Evolutionary conservation across 2,888 invertebrate genomes (phyloP), one percentile per base, ranked within the genome.

Genomic region (Mesodorylaimus sp.): DNA sequence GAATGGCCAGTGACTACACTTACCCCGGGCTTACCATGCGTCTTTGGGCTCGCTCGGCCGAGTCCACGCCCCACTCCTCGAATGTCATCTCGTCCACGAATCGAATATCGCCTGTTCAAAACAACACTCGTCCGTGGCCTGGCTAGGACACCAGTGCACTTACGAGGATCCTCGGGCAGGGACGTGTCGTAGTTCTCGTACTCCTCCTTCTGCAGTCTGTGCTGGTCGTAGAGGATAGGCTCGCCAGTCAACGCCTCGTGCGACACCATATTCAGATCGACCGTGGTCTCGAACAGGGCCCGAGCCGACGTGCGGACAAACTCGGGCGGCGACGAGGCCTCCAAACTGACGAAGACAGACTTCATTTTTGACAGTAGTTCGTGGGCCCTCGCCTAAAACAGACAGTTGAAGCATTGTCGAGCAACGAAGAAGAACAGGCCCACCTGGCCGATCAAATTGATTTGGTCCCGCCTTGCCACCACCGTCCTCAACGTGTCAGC

Each of bases 11-110:
- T 19, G 10, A 13, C 10, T 21, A 21, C 21, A n/a, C 21, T 21
- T 19, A 39, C 21, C 7, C 21, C 21, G 21, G 10, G 7, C 23
- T 13, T 41, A 41, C 41, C 2, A 27, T 19, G 10, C 28, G n/a
- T 19, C 23, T 19, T 25, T 43, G 43, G 2, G 13, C 36, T 27
- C 42, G 19, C 10, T 13, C 7, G 23, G 43, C 49, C 2, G 49
- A 42, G 10, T 23, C 25, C 7, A 21, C 7, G 5, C 24, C 19
- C 49, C 49, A 49, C 24, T 49, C 29, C 2, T 32, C 25, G 2
- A 27, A 2, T 2, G 49, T 49, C 26, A 49, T 26, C 21, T 49
- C 49, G 21, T 49, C 49, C 16, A 19, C 24, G 28, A 41, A 39
- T 5, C 10, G 3, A 13, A 26, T 26, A 27, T 48, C 27, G 13